A percentile compares a stretch with the other conserved stretches of the same genome.
phyloP scores from a whole-genome alignment of 2,888 invertebrate species.

The Plagiodera versicolora region DNA sequence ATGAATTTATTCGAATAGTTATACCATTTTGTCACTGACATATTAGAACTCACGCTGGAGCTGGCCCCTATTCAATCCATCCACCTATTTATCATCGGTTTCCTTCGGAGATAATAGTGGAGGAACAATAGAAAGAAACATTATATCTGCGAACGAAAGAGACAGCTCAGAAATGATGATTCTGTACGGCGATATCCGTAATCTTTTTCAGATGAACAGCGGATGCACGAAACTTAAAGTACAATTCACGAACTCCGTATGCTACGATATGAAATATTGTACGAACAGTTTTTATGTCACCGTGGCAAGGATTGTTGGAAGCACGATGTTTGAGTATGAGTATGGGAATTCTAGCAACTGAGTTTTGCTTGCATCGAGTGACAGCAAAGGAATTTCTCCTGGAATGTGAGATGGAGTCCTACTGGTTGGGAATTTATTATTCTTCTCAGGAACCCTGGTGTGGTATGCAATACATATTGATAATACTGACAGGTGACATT shows the following conservation, averaged over 20 bases:
- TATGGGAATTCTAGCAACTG: background rate
- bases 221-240: constrained; percentile 21
- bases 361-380: background rate
- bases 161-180: constrained; percentile 5
- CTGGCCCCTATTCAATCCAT: no score
- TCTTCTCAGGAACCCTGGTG: no score
- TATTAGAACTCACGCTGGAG: no score
- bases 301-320: background rate
- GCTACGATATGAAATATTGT: constrained; percentile 43
- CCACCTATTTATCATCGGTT: background rate
- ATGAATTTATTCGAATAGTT: no score
- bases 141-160: background rate
- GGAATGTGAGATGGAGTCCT: no score
- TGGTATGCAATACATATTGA: no score
- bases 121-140: background rate
- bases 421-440: no score
- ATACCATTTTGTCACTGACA: no score
- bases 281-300: background rate
- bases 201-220: constrained; percentile 24
- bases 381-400: background rate
- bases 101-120: background rate
- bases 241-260: constrained; percentile 35
- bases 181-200: constrained; percentile 5
- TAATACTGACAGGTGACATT: no score
- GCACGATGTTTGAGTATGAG: background rate